Evolutionary conservation across 2,797 vertebrate species (phyloP), one percentile per base, ranked within the genome.

Genomic region (Paratrypauchen microcephalus): DNA sequence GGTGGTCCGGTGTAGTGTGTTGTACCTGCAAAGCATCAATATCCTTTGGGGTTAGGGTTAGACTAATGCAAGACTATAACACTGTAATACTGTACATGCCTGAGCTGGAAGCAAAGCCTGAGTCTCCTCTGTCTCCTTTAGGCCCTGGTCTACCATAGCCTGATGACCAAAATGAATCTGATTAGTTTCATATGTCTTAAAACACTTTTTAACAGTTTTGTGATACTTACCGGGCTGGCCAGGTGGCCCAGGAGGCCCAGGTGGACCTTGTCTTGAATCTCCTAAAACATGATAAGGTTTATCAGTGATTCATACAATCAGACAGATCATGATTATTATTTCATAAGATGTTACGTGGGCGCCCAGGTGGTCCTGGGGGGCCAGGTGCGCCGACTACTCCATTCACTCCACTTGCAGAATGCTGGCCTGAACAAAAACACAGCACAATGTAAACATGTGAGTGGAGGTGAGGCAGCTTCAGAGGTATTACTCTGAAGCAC

Each of bases 121-220:
- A 16, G 47, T 94, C 94, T 64, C 95, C 96, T 85, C 93, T 95
- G 6, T 95, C 94, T 72, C 97, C 97, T 70, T 93, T 95, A 11
- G 94, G 94, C 72, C 97, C 97, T 76, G 91, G 95, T 75, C 85
- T 87, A 73, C 95, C 95, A 84, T 95, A 95, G 75, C 97, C 96
- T 98, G 76, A 30, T 58, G 9, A 64, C 52, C 18, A 75, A 13
- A 41, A 70, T 11, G 2, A 70, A 15, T 72, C 41, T 52, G 1
- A 64, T 60, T 24, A 63, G 0, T 59, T 41, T 32, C 68, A 24
- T 67, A 21, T 5, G 9, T 32, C 3, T 13, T 5, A 32, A 1
- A 71, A 47, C 36, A 2, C 47, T 8, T 45, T 2, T 4, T 15
- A 50, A 18, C 45, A 56, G 13, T 21, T 13, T 5, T 74, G 5